Conservation (phyloP, 1,140 invertebrate genomes). For the Anoplolepis gracilipes region DNA sequence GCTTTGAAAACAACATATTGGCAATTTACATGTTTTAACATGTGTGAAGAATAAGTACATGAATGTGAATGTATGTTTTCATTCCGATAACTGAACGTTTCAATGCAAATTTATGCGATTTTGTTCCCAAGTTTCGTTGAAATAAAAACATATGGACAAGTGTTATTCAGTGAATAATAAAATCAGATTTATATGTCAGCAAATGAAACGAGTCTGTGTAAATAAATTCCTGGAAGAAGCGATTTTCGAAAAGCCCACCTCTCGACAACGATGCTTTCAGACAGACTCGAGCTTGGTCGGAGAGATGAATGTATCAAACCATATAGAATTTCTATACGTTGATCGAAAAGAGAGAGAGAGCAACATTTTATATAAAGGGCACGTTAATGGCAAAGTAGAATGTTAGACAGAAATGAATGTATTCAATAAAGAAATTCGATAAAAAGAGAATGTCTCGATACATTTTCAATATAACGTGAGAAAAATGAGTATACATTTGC, state of each 20-base stretch:
- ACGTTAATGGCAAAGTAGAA: background rate
- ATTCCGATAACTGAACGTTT: background rate
- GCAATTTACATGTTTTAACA: background rate
- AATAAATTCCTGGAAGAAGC: slow-evolving; percentile 57
- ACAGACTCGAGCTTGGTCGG: slow-evolving; percentile 46
- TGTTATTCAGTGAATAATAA: background rate
- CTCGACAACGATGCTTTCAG: slow-evolving; percentile 41
- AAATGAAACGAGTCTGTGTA: slow-evolving; percentile 45
- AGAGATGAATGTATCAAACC: slow-evolving; percentile 55
- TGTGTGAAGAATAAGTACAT: background rate
- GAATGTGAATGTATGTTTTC: background rate
- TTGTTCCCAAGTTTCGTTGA: background rate
- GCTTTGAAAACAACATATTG: background rate
- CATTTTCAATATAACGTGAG: background rate
- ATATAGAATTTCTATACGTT: slow-evolving; percentile 48
- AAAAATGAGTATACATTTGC: background rate
- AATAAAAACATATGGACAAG: background rate
- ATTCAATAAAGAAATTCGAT: slow-evolving; percentile 15
- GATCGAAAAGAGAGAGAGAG: slow-evolving; percentile 25
- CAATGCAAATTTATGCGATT: slow-evolving; percentile 12
- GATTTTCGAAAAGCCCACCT: slow-evolving; percentile 47
- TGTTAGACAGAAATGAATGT: slow-evolving; percentile 49
- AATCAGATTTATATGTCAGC: slow-evolving; percentile 46
- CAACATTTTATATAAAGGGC: slow-evolving; percentile 13
- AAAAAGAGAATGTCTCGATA: slow-evolving; percentile 27